Percentiles rank a stretch among this genome's conserved stretches.
Evolutionary conservation across 2,797 vertebrate species (phyloP).

Genomic region (Schizopygopsis malacanthus): DNA sequence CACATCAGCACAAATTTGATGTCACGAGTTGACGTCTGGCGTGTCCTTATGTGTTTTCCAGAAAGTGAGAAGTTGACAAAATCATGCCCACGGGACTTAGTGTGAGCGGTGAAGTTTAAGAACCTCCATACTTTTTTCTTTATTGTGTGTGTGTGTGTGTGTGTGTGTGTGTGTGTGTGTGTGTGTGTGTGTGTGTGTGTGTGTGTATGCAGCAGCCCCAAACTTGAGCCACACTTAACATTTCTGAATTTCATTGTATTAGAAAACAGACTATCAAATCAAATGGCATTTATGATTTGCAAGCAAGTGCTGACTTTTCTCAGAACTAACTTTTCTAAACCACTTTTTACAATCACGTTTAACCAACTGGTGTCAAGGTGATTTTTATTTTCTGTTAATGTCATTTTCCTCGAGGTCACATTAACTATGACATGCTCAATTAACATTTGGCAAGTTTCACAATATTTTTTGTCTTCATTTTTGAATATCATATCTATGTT

Average conservation of each 20-base stretch:
- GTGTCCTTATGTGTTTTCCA: not conserved
- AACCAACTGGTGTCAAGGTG: not conserved
- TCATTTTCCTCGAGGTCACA: not conserved
- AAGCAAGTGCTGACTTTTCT: not conserved
- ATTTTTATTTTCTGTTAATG: not conserved
- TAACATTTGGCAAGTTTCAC: not conserved
- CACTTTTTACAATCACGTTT: conserved; percentile 12
- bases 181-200: too few relatives aligned
- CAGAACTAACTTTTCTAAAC: conserved; percentile 8
- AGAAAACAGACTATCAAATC: not conserved
- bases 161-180: not conserved
- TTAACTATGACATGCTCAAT: not conserved
- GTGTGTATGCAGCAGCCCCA: not conserved
- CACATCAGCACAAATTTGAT: conserved; percentile 6
- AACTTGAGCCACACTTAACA: not conserved
- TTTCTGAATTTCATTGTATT: not conserved
- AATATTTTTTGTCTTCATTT: not conserved
- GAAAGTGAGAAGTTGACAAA: conserved; percentile 2
- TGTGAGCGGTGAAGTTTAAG: not conserved
- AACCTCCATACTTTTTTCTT: not conserved
- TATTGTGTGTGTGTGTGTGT: not conserved
- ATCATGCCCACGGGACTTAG: not conserved
- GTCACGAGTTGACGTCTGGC: not conserved
- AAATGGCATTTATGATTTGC: not conserved
- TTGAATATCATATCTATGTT: not conserved